phyloP scores from a whole-genome alignment of 2,888 invertebrate species.

The Mayetiola destructor region DNA sequence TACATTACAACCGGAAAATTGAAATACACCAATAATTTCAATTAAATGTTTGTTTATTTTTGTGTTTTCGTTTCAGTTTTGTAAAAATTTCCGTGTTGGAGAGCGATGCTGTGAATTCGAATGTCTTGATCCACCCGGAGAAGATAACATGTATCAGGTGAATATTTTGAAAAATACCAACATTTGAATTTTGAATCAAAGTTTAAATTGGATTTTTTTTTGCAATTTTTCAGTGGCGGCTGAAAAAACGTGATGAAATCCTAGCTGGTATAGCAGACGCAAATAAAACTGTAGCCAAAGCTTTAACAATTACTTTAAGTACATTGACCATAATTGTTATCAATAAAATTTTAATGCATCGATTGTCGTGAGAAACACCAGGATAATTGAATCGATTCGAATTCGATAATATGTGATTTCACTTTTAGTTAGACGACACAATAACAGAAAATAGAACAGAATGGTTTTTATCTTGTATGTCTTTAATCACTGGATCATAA shows the following conservation, averaged over 20 bases:
- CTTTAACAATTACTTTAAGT: conserved; percentile 6
- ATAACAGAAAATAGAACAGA: too few species aligned
- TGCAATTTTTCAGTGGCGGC: conserved; percentile 33
- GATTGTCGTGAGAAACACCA: background rate
- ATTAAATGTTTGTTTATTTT: too few species aligned
- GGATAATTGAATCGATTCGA: too few species aligned
- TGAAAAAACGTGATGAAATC: conserved; percentile 45
- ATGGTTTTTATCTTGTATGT: too few species aligned
- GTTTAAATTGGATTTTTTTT: background rate
- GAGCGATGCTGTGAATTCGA: conserved; percentile 80
- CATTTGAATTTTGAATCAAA: background rate
- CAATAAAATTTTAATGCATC: background rate
- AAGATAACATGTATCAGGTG: conserved; percentile 43
- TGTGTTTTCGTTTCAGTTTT: conserved; percentile 45
- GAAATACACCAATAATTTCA: too few species aligned
- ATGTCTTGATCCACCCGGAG: conserved; percentile 65
- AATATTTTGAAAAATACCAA: background rate
- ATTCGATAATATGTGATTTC: too few species aligned
- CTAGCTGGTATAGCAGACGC: conserved; percentile 37
- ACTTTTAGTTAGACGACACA: too few species aligned
- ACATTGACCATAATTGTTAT: background rate
- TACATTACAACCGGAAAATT: background rate
- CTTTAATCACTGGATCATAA: too few species aligned
- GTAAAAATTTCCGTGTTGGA: conserved; percentile 69
- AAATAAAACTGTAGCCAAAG: conserved; percentile 3